Evolutionary conservation across 2,797 vertebrate species (phyloP), one percentile per base, ranked within the genome.

Genomic region (Arnoldichthys spilopterus): DNA sequence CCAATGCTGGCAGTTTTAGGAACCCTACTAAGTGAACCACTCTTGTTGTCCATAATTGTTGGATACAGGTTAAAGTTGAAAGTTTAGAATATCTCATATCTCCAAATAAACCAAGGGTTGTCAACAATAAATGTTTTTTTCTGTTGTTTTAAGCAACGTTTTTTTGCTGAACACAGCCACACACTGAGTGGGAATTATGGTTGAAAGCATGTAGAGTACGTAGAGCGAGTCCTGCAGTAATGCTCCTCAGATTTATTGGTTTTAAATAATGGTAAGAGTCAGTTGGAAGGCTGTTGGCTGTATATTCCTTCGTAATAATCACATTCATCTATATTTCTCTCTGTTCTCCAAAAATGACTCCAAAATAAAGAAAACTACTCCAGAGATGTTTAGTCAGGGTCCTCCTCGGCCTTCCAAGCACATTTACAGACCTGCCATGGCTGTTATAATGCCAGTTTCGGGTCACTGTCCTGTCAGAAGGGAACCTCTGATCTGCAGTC

Each of bases 1-100:
- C 69, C 78, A 69, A 61, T 80, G 82, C 69, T 77, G 78, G 73
- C 71, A 71, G 82, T 77, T 83, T 83, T 77, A 80, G 78, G 77
- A 62, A 45, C 59, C 71, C 68, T 74, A 15, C 20, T 68, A 74
- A 83, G 58, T 66, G 40, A 77, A 66, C 56, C 34, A 79, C 61
- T 79, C 61, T 75, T 58, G 49, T 79, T 72, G 61, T 83, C 61
- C 51, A 61, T 56, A 24, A 79, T 34, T 56, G 56, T 80, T 76
- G 66, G 58, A 75, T 15, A 40, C 61, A 62, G 26, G 78, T 66
- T 54, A 7, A 64, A 49, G 63, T 32, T 30, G 30, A 61, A 79
- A 37, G 63, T 58, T 1, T 15, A 73, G 62, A 49, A n/a, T 66
- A 24, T 51, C 72, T 74, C 58, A 16, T 75, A 68, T 70, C 63